Conservation (phyloP, 2,888 invertebrate genomes). For the Laothoe populi region DNA sequence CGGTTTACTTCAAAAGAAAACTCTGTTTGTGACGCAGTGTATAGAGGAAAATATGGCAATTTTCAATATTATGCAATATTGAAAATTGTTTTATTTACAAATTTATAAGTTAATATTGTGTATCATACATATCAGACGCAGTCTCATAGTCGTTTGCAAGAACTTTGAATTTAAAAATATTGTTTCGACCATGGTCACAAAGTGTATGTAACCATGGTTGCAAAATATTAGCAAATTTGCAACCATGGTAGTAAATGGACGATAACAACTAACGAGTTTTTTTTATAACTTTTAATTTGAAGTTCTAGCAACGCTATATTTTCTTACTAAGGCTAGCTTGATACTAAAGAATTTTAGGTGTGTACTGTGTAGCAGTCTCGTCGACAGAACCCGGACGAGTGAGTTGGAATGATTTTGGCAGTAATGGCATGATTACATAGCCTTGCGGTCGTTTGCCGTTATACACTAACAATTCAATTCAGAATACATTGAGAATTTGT, state of each 20-base stretch:
- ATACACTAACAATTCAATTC: slow-evolving; percentile 16
- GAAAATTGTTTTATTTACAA: too few relatives aligned
- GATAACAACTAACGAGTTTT: not conserved
- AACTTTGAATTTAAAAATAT: slow-evolving; percentile 43
- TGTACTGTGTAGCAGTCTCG: slow-evolving; percentile 10
- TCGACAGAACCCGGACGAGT: slow-evolving; percentile 48
- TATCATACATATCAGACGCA: slow-evolving; percentile 67
- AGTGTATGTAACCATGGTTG: not conserved
- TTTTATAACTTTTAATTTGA: slow-evolving; percentile 27
- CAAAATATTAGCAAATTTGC: not conserved
- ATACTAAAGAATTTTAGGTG: slow-evolving; percentile 40
- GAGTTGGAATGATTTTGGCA: slow-evolving; percentile 40
- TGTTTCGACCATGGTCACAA: slow-evolving; percentile 7
- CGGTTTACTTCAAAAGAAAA: too few relatives aligned
- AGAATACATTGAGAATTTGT: slow-evolving; percentile 16
- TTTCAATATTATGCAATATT: too few relatives aligned
- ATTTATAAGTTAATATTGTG: slow-evolving; percentile 41
- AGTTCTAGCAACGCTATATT: slow-evolving; percentile 48
- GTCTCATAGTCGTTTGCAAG: slow-evolving; percentile 56
- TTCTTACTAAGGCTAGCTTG: slow-evolving; percentile 65
- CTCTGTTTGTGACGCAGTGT: too few relatives aligned
- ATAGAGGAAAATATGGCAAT: too few relatives aligned
- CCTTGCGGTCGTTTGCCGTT: not conserved
- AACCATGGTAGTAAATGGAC: not conserved
- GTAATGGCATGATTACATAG: slow-evolving; percentile 53